Evolutionary conservation across 2,888 invertebrate species (phyloP).

Genomic region (Emesis furor): DNA sequence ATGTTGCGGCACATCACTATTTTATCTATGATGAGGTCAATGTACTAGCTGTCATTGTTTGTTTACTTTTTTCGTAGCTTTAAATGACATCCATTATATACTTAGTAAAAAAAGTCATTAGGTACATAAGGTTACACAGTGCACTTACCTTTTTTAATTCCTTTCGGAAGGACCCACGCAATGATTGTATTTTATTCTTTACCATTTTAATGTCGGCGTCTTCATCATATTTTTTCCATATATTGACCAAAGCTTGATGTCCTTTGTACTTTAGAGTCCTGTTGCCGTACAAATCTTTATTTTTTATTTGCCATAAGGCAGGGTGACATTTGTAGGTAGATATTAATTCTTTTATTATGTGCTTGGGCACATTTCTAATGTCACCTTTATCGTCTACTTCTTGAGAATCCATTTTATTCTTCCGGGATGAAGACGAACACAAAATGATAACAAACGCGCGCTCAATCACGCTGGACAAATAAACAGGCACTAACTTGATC

Average conservation of each 20-base stretch:
- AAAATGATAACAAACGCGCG: conserved; percentile 25
- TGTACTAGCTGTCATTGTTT: too few relatives aligned
- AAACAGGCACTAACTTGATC: conserved; percentile 12
- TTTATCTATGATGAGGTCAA: too few relatives aligned
- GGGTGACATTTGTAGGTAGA: conserved; percentile 30
- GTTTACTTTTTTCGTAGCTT: too few relatives aligned
- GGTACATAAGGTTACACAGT: not conserved
- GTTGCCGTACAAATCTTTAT: conserved; percentile 30
- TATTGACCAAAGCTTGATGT: conserved; percentile 10
- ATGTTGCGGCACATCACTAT: too few relatives aligned
- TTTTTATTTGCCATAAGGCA: conserved; percentile 25
- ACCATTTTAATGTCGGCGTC: conserved; percentile 25
- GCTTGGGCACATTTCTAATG: conserved; percentile 27
- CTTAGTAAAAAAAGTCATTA: too few relatives aligned
- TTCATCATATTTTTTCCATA: conserved; percentile 21
- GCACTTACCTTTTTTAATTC: conserved; percentile 21
- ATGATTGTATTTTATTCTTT: conserved; percentile 24
- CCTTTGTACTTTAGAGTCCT: conserved; percentile 28
- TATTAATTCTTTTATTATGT: conserved; percentile 27
- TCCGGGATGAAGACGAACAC: conserved; percentile 23
- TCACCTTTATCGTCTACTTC: conserved; percentile 21
- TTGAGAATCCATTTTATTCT: conserved; percentile 16
- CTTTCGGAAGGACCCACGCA: conserved; percentile 20
- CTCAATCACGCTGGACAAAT: conserved; percentile 20
- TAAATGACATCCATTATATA: too few relatives aligned